Conservation (phyloP, 2,888 invertebrate species). For the Acholoe squamosa region DNA sequence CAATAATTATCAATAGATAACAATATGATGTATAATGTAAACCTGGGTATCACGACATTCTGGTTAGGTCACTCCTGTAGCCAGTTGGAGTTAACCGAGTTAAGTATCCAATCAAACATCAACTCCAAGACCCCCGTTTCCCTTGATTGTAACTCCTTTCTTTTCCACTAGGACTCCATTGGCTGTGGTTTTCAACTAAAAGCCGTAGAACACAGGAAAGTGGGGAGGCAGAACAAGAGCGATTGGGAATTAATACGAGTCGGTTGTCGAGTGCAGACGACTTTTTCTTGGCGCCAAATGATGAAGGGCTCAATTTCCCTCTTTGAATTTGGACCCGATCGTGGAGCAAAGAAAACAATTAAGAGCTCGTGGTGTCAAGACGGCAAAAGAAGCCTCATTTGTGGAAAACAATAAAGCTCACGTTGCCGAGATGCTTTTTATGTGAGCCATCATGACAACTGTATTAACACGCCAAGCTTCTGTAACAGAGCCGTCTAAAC, state of each 20-base stretch:
- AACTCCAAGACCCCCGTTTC: neutral
- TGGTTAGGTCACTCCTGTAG: no score
- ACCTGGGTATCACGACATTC: neutral
- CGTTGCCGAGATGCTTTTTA: neutral
- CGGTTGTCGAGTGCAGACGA: neutral
- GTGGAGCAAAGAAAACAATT: slow-evolving; percentile 56
- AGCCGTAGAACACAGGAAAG: neutral
- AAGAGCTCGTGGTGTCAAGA: slow-evolving; percentile 42
- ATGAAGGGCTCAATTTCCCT: slow-evolving; percentile 60
- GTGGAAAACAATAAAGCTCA: slow-evolving; percentile 56
- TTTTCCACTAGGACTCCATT: neutral
- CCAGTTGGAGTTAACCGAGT: neutral
- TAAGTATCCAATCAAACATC: neutral
- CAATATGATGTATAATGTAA: slow-evolving; percentile 35
- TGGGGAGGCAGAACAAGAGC: neutral
- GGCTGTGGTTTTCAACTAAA: neutral
- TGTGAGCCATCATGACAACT: slow-evolving; percentile 31
- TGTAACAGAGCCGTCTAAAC: slow-evolving; percentile 4
- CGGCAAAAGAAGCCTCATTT: slow-evolving; percentile 23
- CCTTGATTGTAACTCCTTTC: neutral
- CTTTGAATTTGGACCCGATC: slow-evolving; percentile 49
- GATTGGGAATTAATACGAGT: slow-evolving; percentile 37
- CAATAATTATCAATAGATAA: neutral
- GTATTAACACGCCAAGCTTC: slow-evolving; percentile 36
- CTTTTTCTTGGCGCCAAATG: slow-evolving; percentile 19